Conservation (phyloP, 2,797 vertebrate species). For the Enteromius unitaeniatus region DNA sequence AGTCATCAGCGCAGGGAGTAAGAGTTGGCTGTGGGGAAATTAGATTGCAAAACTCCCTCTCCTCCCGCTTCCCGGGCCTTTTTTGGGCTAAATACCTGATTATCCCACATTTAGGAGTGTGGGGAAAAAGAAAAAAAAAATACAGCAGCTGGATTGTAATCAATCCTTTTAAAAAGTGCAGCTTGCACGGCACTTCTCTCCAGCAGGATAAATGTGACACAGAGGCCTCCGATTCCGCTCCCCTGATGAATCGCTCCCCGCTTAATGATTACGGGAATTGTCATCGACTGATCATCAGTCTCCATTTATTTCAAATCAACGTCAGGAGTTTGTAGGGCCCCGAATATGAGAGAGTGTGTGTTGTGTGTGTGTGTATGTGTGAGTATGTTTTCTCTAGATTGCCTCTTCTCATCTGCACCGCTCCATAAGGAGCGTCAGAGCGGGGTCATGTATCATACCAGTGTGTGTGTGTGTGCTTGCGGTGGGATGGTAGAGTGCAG, state of each 20-base stretch:
- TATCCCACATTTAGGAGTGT: slow-evolving; percentile 67
- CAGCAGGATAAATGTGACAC: slow-evolving; percentile 77
- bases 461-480: slow-evolving; percentile 48
- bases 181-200: slow-evolving; percentile 67
- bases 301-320: slow-evolving; percentile 83
- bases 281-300: slow-evolving; percentile 82
- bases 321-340: slow-evolving; percentile 72
- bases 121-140: slow-evolving; percentile 54
- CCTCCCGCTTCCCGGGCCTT: slow-evolving; percentile 45
- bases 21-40: slow-evolving; percentile 65
- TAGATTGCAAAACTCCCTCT: slow-evolving; percentile 58
- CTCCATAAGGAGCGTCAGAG: slow-evolving; percentile 73
- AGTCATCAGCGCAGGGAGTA: slow-evolving; percentile 57
- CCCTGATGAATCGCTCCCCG: slow-evolving; percentile 78
- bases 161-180: slow-evolving; percentile 77
- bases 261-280: slow-evolving; percentile 82
- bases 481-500: slow-evolving; percentile 61
- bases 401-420: slow-evolving; percentile 58
- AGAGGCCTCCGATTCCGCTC: slow-evolving; percentile 75
- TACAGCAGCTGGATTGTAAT: slow-evolving; percentile 70
- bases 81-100: slow-evolving; percentile 69
- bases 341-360: slow-evolving; percentile 46
- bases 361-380: slow-evolving; percentile 42
- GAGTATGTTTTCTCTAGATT: slow-evolving; percentile 59
- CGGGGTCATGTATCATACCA: slow-evolving; percentile 73